Evolutionary conservation across 2,113 vertebrate species (phyloP), one percentile per base, ranked within the genome.

Genomic region (Sinocyclocheilus anophthalmus): DNA sequence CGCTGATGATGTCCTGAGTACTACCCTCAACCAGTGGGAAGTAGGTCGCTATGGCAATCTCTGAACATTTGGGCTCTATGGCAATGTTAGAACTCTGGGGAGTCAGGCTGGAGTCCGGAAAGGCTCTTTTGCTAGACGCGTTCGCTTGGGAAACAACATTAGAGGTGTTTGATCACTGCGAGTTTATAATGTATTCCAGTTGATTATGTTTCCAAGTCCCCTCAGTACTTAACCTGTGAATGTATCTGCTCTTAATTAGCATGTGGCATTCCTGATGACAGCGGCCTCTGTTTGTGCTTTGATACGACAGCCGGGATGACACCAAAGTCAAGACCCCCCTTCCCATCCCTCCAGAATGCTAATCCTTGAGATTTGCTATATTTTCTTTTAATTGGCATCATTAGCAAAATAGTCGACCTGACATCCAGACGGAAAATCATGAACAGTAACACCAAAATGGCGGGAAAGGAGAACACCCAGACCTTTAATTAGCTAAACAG

Each of bases 331-430:
- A 53, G 39, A 59, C 83, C 59, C 53, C 70, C 67, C 53, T 81
- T 33, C 81, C 83, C 70, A 65, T 72, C 72, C 83, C 78, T 42
- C 26, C 85, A 77, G 89, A 93, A 92, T 93, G 91, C 91, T 93
- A 92, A 93, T 94, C 92, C 92, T 88, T 84, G 82, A 90, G 88
- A 92, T 90, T 89, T 86, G 86, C 88, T 90, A 90, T 93, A 92
- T 93, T 94, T 93, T 91, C 88, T 91, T 92, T 94, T 95, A 95
- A 94, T 92, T 92, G 93, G 92, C 91, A 88, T 94, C 94, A 93
- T 95, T 94, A 94, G 93, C 76, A 88, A 91, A 93, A 90, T 85
- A 59, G 90, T 89, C 88, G 45, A 91, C 89, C 92, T 86, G 89
- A 76, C 53, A 85, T 84, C 91, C 89, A 90, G 87, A 91, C 90